Conservation (phyloP, 2,888 invertebrate genomes). For the Phyto melanocephala region DNA sequence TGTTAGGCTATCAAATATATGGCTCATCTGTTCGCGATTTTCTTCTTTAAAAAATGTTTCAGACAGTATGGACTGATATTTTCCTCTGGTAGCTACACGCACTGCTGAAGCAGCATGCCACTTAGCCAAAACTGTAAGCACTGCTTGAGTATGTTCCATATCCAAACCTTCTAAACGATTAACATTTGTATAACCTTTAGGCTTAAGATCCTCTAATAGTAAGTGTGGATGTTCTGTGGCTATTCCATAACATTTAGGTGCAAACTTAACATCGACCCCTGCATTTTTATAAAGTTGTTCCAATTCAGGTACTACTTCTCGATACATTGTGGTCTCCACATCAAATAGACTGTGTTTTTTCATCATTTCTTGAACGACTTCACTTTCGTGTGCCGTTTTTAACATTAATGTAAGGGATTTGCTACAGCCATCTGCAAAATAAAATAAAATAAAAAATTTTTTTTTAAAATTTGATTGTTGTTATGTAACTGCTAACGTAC, state of each 20-base stretch:
- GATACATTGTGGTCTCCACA: constrained; percentile 70
- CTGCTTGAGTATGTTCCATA: constrained; percentile 69
- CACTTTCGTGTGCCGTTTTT: constrained; percentile 65
- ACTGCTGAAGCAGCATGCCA: constrained; percentile 75
- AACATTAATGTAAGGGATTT: constrained; percentile 66
- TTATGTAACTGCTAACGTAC: too few species aligned
- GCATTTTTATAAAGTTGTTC: constrained; percentile 69
- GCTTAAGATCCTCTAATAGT: constrained; percentile 71
- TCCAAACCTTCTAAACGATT: constrained; percentile 71
- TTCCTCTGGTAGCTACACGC: constrained; percentile 66
- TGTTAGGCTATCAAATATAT: not conserved
- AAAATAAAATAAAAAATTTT: not conserved
- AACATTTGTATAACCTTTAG: constrained; percentile 68
- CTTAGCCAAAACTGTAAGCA: constrained; percentile 72
- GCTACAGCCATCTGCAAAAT: constrained; percentile 62
- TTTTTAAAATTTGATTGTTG: too few species aligned
- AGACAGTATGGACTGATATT: constrained; percentile 13
- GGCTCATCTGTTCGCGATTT: constrained; percentile 34
- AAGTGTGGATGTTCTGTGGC: constrained; percentile 64
- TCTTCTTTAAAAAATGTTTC: constrained; percentile 56
- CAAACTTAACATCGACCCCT: constrained; percentile 66
- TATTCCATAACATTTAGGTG: constrained; percentile 63
- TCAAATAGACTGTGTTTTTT: constrained; percentile 68
- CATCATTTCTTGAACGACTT: constrained; percentile 57
- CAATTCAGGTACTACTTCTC: constrained; percentile 69